Base-by-base conservation (phyloP, 2,797 vertebrate genomes). In the Parambassis ranga region DNA sequence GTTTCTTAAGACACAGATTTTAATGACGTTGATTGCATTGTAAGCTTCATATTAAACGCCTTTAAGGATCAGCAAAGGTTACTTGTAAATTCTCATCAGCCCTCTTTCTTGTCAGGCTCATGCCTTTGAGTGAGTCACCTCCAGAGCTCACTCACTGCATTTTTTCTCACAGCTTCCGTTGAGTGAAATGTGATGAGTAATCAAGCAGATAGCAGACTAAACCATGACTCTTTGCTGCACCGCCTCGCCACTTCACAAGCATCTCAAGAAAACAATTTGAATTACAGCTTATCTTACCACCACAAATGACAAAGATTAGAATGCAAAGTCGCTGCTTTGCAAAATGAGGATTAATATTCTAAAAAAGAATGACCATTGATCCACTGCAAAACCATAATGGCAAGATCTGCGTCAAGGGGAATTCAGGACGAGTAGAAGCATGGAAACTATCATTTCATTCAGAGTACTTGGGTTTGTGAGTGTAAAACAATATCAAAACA, bases 121-220 rank as follows among this genome's bases (percentile, higher is more conserved):
- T 15, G 10, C 10, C 62, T 31, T 32, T 11, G 1, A 22, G 18
- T 83, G 86, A 90, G 68, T 90, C 86, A 89, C 68, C 64, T 59
- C 72, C 24, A 68, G 56, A 83, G 30, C 10, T 33, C 10, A 46
- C 60, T 74, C 23, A 27, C 26, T 65, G 62, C 32, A 24, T 14
- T 47, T 79, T 63, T 76, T 75, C 61, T 83, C 78, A 77, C 46
- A 55, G 65, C 81, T 82, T 84, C 82, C 79, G 43, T 38, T 82
- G 47, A 62, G 38, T 68, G 50, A 89, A 91, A 88, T 77, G 71
- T 91, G 89, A 89, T 91, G 91, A 90, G 80, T 89, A 88, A 91
- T 88, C 76, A 65, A 39, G 58, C 44, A 39, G 53, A 50, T 35
- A 57, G 19, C 26, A 70, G 35, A 71, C 64, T 50, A 76, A 74